Evolutionary conservation across 2,797 vertebrate genomes (phyloP), one percentile per base, ranked within the genome.

Genomic region (Coregonus suidteri): DNA sequence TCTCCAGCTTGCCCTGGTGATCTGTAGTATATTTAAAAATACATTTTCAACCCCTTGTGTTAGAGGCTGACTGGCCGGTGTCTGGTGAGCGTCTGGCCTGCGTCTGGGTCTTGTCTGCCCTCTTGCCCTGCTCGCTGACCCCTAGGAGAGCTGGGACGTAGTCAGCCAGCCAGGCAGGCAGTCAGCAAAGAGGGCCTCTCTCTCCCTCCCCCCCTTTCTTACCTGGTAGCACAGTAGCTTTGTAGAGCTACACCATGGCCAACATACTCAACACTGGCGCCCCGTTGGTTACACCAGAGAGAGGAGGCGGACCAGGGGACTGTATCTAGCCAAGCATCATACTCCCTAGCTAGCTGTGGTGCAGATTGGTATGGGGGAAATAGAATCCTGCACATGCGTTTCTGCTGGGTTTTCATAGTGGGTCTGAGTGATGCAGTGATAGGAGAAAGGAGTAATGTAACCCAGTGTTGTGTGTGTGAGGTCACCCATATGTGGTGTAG

Each of bases 101-200:
- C 75, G 76, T 82, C 81, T 80, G 84, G 74, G 66, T n/a, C 62
- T 59, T 77, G 72, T 90, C 82, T 85, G 78, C 84, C 79, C 74
- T 77, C 83, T 80, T 80, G 77, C 66, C 81, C 77, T 74, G 77
- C 78, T 87, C 66, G n/a, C 76, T 88, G 83, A 91, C 90, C 88
- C 91, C 75, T 71, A 89, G 86, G 83, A 87, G 89, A 81, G 79
- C 72, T 73, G 70, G 77, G 79, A 73, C 9, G 51, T 59, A 77
- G 77, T 79, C 80, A 79, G 75, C 71, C 81, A 79, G 77, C 80
- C 83, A 81, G 78, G 62, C 67, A 71, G 47, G 67, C 65, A 51
- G 35, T 13, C 67, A 64, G 11, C 51, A 41, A 5, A 20, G 47
- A 71, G 59, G 35, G 75, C 82, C 79, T 83, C 69, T 16, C 70